phyloP scores from a whole-genome alignment of 2,113 vertebrate genomes.

The Proteles cristata region DNA sequence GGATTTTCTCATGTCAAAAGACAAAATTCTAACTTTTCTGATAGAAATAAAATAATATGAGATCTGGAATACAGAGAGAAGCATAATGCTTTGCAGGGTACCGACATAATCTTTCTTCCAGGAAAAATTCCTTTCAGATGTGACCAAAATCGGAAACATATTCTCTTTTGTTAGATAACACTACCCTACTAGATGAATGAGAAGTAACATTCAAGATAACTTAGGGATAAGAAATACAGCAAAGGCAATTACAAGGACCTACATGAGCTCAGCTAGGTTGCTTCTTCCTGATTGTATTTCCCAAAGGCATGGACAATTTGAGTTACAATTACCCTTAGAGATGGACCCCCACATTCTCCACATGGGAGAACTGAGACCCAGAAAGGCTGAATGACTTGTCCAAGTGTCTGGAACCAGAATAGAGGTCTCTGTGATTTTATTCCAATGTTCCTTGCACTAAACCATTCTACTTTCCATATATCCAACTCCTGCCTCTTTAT shows the following conservation, averaged over 20 bases:
- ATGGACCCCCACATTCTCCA: background rate
- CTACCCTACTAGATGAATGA: background rate
- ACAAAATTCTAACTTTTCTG: constrained; percentile 31
- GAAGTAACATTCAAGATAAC: background rate
- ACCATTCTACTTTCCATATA: background rate
- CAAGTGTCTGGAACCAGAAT: background rate
- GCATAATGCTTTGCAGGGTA: constrained; percentile 1
- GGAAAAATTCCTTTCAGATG: constrained; percentile 60
- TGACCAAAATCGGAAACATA: constrained; percentile 52
- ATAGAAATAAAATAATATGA: constrained; percentile 42
- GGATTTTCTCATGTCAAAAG: constrained; percentile 29
- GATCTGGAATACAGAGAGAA: constrained; percentile 7
- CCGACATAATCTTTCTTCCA: constrained; percentile 32
- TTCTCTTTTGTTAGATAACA: background rate
- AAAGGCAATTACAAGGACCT: background rate
- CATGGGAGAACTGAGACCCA: background rate
- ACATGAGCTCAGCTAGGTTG: fast-evolving
- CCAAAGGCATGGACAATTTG: background rate
- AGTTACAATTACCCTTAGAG: fast-evolving
- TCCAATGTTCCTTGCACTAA: background rate
- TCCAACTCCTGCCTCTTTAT: background rate
- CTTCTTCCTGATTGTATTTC: background rate
- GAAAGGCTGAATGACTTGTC: background rate
- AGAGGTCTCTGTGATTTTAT: background rate
- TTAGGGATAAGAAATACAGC: background rate